phyloP scores from a whole-genome alignment of 2,113 vertebrate species.

The Periophthalmus modestus region DNA sequence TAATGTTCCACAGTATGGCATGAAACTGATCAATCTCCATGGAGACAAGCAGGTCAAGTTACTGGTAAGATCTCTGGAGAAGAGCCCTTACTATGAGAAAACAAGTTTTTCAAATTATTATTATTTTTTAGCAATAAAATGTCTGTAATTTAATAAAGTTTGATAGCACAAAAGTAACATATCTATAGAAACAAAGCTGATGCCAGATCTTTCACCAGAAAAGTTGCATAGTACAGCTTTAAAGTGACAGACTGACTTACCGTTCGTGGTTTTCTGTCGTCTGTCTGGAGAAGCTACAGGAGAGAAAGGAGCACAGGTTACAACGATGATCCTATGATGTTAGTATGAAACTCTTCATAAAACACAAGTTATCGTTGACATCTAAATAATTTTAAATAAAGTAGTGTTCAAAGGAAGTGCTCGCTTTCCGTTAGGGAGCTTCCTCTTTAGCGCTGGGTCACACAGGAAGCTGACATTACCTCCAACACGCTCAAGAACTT shows the following conservation, averaged over 20 bases:
- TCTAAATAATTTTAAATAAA: slow-evolving; percentile 17
- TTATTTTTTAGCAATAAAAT: too few relatives aligned
- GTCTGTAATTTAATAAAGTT: too few relatives aligned
- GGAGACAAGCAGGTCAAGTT: too few relatives aligned
- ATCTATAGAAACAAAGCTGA: too few relatives aligned
- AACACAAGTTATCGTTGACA: not conserved
- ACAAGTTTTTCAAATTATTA: too few relatives aligned
- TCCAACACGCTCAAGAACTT: slow-evolving; percentile 52
- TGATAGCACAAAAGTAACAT: too few relatives aligned
- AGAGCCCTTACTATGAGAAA: too few relatives aligned
- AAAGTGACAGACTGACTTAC: slow-evolving; percentile 30
- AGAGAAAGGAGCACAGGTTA: slow-evolving; percentile 1
- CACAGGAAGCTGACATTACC: slow-evolving; percentile 64
- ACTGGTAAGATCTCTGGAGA: too few relatives aligned
- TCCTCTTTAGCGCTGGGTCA: slow-evolving; percentile 66
- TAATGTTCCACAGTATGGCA: too few relatives aligned
- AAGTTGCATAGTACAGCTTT: too few relatives aligned
- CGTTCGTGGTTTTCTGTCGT: slow-evolving; percentile 19
- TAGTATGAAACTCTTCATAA: not conserved
- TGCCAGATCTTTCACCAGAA: too few relatives aligned
- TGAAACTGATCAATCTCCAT: too few relatives aligned
- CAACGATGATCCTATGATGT: not conserved
- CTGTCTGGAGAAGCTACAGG: slow-evolving; percentile 1
- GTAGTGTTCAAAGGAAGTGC: slow-evolving; percentile 56
- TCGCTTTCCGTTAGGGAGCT: slow-evolving; percentile 66